Evolutionary conservation across 2,797 vertebrate genomes (phyloP).

Genomic region (Taenioides sp.): DNA sequence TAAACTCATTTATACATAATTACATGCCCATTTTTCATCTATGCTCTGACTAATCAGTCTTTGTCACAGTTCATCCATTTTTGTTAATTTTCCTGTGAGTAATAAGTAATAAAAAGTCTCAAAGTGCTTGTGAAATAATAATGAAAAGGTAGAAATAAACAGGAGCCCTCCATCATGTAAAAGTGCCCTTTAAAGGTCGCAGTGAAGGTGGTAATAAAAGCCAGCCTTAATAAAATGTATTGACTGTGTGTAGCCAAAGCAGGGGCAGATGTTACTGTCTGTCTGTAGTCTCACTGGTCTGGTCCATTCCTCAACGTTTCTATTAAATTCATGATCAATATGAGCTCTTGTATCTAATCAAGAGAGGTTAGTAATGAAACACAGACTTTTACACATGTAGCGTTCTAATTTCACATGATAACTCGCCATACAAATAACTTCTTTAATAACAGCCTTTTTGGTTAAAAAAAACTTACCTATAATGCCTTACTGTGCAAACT

Average conservation of each 20-base stretch:
- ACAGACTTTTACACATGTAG: background rate
- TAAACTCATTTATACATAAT: background rate
- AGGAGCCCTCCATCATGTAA: slow-evolving; percentile 26
- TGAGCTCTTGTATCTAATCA: background rate
- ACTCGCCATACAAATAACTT: no score
- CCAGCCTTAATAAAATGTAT: slow-evolving; percentile 25
- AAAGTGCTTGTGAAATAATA: slow-evolving; percentile 21
- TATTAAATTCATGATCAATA: background rate
- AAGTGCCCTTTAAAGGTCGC: slow-evolving; percentile 52
- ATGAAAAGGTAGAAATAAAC: slow-evolving; percentile 20
- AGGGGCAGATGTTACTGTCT: background rate
- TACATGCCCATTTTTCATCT: no score
- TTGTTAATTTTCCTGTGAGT: background rate
- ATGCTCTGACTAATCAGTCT: no score
- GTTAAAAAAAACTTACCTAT: no score
- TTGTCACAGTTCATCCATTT: background rate
- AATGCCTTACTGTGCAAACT: no score
- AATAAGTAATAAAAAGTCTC: slow-evolving; percentile 10
- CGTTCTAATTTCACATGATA: no score
- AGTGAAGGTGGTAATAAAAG: slow-evolving; percentile 22
- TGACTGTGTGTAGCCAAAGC: slow-evolving; percentile 24
- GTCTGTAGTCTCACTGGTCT: background rate
- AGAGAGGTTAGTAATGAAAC: background rate
- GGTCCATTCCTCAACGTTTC: background rate
- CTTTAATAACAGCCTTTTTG: no score